Base-by-base conservation (phyloP, 1,140 invertebrate genomes). In the Cepaea nemoralis region DNA sequence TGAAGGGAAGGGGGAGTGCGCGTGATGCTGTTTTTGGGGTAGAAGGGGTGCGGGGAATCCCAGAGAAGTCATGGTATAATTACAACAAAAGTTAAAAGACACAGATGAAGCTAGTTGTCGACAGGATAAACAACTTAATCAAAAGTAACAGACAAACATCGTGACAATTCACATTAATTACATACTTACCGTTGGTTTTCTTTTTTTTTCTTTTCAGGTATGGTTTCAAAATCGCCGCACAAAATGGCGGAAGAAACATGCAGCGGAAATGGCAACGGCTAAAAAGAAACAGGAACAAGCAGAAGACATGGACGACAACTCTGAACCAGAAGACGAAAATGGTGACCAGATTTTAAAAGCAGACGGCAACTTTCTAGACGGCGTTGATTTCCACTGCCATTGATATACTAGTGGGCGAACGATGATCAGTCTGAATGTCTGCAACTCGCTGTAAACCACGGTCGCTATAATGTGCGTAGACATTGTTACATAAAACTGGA, bases 181-280 rank as follows among this genome's bases (percentile, higher is more conserved):
- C n/a, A n/a, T n/a, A n/a, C n/a, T n/a, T n/a, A n/a, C n/a, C n/a
- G n/a, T n/a, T n/a, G n/a, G n/a, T n/a, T n/a, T n/a, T n/a, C n/a
- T 8, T 48, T 77, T 55, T 35, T 8, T 27, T 33, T 75, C 33
- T 22, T n/a, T 40, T 59, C 94, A 99, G 98, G 98, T 99, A 59
- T 99, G 98, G 98, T 99, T 99, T 93, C 98, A 99, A 93, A 99
- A 99, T 92, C 94, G 98, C 91, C 93, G 98, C 90, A 99, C 98
- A 87, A 99, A 99, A 94, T 99, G 98, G 98, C 93, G 98, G 88
- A 99, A 99, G 94, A 98, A 98, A 91, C 97, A 99, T 93, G 98
- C 98, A 0, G 98, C 98, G 2, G 98, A 99, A 93, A 98, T 99
- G 97, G 98, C 98, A 73, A 97, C 97, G 37, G 97, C 97, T 10